Percentiles rank a stretch among this genome's conserved stretches.
Evolutionary conservation across 1,140 invertebrate species (phyloP).

Genomic region (Schlechtendalia chinensis): DNA sequence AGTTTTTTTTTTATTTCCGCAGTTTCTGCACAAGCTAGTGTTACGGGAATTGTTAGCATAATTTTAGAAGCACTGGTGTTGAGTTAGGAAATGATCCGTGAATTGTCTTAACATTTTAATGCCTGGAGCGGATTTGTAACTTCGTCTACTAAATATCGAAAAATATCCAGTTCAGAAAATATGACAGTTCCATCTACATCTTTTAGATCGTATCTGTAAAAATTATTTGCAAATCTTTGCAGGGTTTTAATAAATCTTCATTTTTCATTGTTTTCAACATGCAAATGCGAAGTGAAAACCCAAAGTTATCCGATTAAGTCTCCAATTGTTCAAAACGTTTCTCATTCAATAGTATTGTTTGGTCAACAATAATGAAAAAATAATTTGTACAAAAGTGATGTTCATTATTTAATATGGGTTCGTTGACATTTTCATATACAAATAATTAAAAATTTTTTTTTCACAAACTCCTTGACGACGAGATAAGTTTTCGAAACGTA

Average conservation of each 20-base stretch:
- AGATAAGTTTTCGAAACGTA: no score
- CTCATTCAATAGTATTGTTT: background rate
- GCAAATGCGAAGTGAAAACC: background rate
- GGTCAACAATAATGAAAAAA: background rate
- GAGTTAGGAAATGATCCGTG: background rate
- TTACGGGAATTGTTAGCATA: background rate
- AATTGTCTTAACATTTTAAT: background rate
- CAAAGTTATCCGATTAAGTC: background rate
- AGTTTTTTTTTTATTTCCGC: no score
- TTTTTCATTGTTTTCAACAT: conserved; percentile 15
- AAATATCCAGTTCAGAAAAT: conserved; percentile 2
- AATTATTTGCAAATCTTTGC: background rate
- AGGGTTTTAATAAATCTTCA: background rate
- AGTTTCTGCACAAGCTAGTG: background rate
- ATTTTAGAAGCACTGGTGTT: background rate
- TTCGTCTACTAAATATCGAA: background rate
- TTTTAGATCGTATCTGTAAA: background rate
- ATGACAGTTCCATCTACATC: background rate
- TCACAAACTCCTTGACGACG: no score
- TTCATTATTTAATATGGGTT: conserved; percentile 7
- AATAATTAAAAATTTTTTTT: background rate
- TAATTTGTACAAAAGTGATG: conserved; percentile 8
- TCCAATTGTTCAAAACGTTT: conserved; percentile 11
- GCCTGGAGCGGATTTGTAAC: background rate
- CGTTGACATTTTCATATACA: background rate